Base-by-base conservation (phyloP, 2,888 invertebrate genomes). In the Copidosoma aretas region DNA sequence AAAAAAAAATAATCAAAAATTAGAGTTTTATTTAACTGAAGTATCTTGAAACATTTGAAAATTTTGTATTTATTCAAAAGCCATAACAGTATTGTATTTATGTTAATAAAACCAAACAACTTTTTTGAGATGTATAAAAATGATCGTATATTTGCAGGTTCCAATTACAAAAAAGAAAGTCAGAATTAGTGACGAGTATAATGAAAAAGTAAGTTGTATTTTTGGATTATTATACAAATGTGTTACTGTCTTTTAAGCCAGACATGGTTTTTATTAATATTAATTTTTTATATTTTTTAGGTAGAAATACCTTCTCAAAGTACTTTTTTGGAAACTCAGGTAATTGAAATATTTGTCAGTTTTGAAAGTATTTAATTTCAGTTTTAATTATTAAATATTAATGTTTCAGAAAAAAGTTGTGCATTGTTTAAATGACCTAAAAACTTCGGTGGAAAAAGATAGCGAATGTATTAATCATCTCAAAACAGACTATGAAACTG, bases 401-500 rank as follows among this genome's bases (percentile, higher is more conserved):
- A 57, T n/a, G 21, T 64, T 76, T 76, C 53, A 56, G 78, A 72
- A 74, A 62, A 70, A 77, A 67, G 54, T 77, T 61, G 49, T 75
- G 61, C 70, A 69, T 41, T 77, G 74, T 57, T 71, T 80, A 25
- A 73, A 64, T 21, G 78, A 76, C 58, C 76, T 77, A 46, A 77
- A 76, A 65, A 65, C 73, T 39, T 74, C 77, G 39, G 75, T 76
- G 75, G 77, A 78, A 68, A 76, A 76, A 57, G 77, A 80, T 56
- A 76, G 75, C 46, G 74, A 77, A 57, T 73, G 69, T 51, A 73
- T 82, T 60, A 60, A 43, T 15, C 73, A 76, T 46, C 73, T 79
- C 54, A 79, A 77, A 68, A 59, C 61, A 19, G 78, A 79, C 65
- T 67, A 80, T 54, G 74, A 76, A 17, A 77, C 74, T 67, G 68